Evolutionary conservation across 2,888 invertebrate species (phyloP).

Genomic region (Parascotia fuliginaria): DNA sequence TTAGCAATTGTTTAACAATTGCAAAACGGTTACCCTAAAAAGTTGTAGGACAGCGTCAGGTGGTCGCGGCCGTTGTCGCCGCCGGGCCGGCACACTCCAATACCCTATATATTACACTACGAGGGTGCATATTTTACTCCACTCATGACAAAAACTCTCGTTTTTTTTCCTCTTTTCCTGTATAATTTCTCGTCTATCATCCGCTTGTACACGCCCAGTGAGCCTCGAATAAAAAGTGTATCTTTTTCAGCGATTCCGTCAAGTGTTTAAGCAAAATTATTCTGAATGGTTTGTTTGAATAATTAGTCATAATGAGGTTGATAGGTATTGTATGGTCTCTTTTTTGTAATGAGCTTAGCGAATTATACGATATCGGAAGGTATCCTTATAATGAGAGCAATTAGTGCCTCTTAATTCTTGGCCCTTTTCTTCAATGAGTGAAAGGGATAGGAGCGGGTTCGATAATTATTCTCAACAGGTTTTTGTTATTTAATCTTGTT

Average conservation of each 20-base stretch:
- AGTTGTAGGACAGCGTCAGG: constrained; percentile 6
- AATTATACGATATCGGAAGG: constrained; percentile 8
- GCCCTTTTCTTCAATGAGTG: neutral
- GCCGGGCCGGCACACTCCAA: constrained; percentile 27
- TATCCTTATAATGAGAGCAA: constrained; percentile 6
- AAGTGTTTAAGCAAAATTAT: constrained; percentile 38
- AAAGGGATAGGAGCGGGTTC: too few relatives aligned
- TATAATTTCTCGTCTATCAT: constrained; percentile 47
- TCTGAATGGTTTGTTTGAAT: constrained; percentile 38
- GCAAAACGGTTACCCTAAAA: constrained; percentile 10
- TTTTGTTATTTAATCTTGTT: neutral
- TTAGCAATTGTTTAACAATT: neutral
- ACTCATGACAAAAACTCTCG: constrained; percentile 43
- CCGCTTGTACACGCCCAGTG: constrained; percentile 32
- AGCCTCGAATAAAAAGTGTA: constrained; percentile 35
- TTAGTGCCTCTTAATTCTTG: constrained; percentile 2
- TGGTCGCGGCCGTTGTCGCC: constrained; percentile 16
- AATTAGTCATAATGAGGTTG: constrained; percentile 35
- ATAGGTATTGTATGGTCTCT: constrained; percentile 21
- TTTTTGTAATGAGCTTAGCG: constrained; percentile 22
- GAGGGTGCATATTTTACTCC: constrained; percentile 53
- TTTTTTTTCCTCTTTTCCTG: constrained; percentile 37
- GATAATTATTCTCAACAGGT: neutral
- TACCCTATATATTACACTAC: constrained; percentile 45
- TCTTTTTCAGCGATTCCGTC: constrained; percentile 40